Evolutionary conservation across 2,113 vertebrate species (phyloP), one percentile per base, ranked within the genome.

Genomic region (Oceanites oceanicus): DNA sequence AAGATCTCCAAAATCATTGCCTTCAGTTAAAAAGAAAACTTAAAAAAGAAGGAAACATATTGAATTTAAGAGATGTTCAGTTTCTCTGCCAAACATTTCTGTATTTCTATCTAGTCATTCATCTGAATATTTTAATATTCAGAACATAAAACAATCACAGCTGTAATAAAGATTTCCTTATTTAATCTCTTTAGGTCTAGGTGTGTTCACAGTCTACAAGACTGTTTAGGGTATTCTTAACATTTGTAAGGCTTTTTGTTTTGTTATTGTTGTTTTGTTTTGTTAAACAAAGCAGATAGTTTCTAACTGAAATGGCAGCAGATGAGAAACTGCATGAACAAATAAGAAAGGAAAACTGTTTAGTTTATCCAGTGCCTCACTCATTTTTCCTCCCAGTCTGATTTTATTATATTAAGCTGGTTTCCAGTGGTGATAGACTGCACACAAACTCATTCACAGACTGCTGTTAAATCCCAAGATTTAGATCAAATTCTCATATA

Each of bases 391-490:
- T 88, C 44, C 13, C 4, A 1, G 21, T 68, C 30, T 84, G 5
- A 10, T 90, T 87, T 93, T 91, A 71, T 42, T 91, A 29, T 42
- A 85, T 59, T 89, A 86, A 91, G 23, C 23, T 72, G 44, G 6
- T 94, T 94, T 94, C 83, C 73, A 89, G 30, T 61, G 45, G 56
- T 72, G 56, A 81, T 78, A 87, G 75, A 22, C 49, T 86, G 56
- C 65, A 34, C 38, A 53, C 5, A 75, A 67, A 63, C 36, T 92
- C 52, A 68, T 67, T 86, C 92, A 87, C 52, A 71, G 56, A 53
- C 65, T 3, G 7, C 44, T 92, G 56, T n/a, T 94, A 91, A 96
- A 92, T 91, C 86, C 83, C 86, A 91, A 86, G 77, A 92, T 96
- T 94, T 91, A 86, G 76, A 87, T 94, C 79, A 96, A 85, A 75